These are phyloP conservation scores for Sinelater perroti DNA, from an alignment of 2,888 invertebrate genomes.

Conservation along the genomic window DNA sequence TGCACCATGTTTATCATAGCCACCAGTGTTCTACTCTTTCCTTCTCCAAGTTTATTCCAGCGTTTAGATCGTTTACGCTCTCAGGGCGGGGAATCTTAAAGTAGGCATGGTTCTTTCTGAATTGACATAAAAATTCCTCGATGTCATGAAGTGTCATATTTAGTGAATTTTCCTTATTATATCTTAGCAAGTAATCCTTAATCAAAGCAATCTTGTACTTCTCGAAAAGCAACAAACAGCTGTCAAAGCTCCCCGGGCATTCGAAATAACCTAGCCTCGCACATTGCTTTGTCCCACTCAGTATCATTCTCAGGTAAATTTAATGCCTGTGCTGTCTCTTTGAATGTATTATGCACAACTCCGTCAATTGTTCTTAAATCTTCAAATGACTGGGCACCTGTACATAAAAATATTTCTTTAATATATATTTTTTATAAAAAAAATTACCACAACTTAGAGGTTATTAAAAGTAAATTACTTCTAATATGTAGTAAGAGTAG, in stretches of 20 bases:
- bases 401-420: too few relatives aligned
- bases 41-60: too few relatives aligned
- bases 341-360: conserved; percentile 44
- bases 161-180: too few relatives aligned
- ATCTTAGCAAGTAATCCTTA: too few relatives aligned
- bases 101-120: too few relatives aligned
- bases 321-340: conserved; percentile 25
- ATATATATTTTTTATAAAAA: too few relatives aligned
- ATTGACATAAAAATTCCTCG: too few relatives aligned
- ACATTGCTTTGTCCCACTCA: conserved; percentile 44
- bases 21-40: too few relatives aligned
- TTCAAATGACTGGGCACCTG: conserved; percentile 44
- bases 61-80: neutral
- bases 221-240: conserved; percentile 44
- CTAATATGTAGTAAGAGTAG: conserved; percentile 42
- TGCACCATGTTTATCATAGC: conserved; percentile 9
- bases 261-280: conserved; percentile 43
- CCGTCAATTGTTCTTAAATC: conserved; percentile 48
- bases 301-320: conserved; percentile 50
- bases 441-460: too few relatives aligned
- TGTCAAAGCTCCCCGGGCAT: conserved; percentile 48
- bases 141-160: too few relatives aligned
- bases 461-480: too few relatives aligned
- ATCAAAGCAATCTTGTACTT: neutral
- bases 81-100: neutral